Percentiles rank a stretch among this genome's conserved stretches.
phyloP scores from a whole-genome alignment of 2,888 invertebrate species.

The Amiota communis region DNA sequence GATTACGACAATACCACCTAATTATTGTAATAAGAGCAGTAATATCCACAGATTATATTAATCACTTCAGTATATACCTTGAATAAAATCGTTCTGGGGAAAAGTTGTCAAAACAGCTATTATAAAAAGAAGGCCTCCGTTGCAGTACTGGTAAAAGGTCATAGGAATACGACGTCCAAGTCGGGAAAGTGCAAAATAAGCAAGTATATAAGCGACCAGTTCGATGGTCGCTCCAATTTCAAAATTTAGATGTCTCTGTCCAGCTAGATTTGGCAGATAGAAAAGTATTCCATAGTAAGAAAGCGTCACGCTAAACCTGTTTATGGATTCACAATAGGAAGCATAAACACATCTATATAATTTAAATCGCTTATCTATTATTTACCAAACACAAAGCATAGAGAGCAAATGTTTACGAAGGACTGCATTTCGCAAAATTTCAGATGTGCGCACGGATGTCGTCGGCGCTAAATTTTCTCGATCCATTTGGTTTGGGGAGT shows the following conservation, averaged over 20 bases:
- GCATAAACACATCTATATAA: not conserved
- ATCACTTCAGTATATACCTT: slow-evolving; percentile 28
- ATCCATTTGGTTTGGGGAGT: not conserved
- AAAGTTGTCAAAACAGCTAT: slow-evolving; percentile 62
- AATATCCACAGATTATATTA: slow-evolving; percentile 31
- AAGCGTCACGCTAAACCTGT: slow-evolving; percentile 71
- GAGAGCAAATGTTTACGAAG: slow-evolving; percentile 49
- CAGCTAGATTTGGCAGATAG: slow-evolving; percentile 71
- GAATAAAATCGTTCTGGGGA: slow-evolving; percentile 26
- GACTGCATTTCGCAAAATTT: slow-evolving; percentile 39
- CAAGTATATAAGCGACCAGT: slow-evolving; percentile 70
- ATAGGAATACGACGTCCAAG: slow-evolving; percentile 74
- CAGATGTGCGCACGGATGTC: not conserved
- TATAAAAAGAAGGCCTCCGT: slow-evolving; percentile 70
- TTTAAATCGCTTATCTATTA: not conserved
- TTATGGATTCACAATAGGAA: not conserved
- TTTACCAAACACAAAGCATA: slow-evolving; percentile 61
- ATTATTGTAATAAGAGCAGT: not conserved
- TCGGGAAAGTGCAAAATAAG: slow-evolving; percentile 69
- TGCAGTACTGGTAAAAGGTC: slow-evolving; percentile 70
- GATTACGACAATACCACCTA: slow-evolving; percentile 45
- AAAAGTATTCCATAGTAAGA: slow-evolving; percentile 73
- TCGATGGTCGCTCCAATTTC: slow-evolving; percentile 74
- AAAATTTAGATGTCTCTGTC: slow-evolving; percentile 74
- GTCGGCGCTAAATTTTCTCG: not conserved